Evolutionary conservation across 1,140 invertebrate genomes (phyloP), one percentile per base, ranked within the genome.

Genomic region (Homalodisca vitripennis): DNA sequence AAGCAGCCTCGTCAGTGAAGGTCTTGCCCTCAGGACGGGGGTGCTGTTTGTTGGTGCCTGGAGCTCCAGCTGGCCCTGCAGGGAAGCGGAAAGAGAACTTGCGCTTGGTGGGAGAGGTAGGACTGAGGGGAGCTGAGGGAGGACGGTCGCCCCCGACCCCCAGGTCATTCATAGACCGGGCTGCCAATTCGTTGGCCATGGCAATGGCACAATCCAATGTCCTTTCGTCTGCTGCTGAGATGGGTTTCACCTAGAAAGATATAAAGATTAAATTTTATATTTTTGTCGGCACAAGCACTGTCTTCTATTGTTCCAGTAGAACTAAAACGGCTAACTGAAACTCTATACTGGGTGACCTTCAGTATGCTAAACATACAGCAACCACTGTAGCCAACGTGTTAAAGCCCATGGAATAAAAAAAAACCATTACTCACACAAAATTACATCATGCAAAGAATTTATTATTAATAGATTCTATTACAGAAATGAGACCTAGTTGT

Each of bases 181-280:
- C 88, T 31, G 92, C 95, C 67, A 98, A 85, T 80, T 98, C 94
- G 82, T 96, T 96, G 26, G 95, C 95, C 80, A 97, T 86, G 31
- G 92, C 94, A 71, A 98, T 97, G 3, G 95, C 95, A 51, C 92
- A 91, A 74, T 98, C 94, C 30, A 98, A 83, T n/a, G 92, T 94
- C 78, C 90, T 92, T 77, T 96, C 87, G 79, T 98, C 95, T 69
- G 95, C 91, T 0, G 94, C 92, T 24, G 95, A 98, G 80, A 98
- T 97, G 14, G 91, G 93, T 79, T 98, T 98, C 60, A 98, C 91
- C 85, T 86, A 74, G 22, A 79, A 41, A n/a, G n/a, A n/a, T n/a
- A n/a, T n/a, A n/a, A n/a, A n/a, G n/a, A n/a, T n/a, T n/a, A n/a
- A n/a, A n/a, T n/a, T n/a, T n/a, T n/a, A n/a, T n/a, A n/a, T n/a